Conservation (phyloP, 2,113 vertebrate genomes). For the Chaetodon auriga region DNA sequence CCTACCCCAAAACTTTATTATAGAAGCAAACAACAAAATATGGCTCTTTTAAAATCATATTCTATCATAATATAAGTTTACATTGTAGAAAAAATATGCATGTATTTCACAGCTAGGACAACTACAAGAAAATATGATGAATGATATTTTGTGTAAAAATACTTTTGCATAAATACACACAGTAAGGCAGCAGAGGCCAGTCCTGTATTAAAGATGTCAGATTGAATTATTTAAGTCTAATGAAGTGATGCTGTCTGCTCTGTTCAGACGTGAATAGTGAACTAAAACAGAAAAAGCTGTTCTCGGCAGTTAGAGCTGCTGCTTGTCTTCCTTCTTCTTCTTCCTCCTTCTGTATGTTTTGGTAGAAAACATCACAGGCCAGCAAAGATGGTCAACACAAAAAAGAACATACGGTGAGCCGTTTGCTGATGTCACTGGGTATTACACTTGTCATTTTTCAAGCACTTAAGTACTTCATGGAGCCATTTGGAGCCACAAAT, state of each 20-base stretch:
- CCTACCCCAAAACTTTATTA: too few species aligned
- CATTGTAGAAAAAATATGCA: not conserved
- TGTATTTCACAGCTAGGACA: not conserved
- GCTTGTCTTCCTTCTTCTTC: not conserved
- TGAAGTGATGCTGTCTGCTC: not conserved
- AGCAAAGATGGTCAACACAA: slow-evolving; percentile 1
- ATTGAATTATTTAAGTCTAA: not conserved
- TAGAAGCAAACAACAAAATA: too few species aligned
- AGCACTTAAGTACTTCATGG: not conserved
- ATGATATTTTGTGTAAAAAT: not conserved
- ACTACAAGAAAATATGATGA: not conserved
- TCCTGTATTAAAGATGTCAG: not conserved
- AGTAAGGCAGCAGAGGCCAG: too few species aligned
- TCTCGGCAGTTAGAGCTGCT: not conserved
- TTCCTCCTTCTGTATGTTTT: too few species aligned
- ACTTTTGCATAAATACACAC: not conserved
- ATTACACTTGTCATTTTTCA: slow-evolving; percentile 55
- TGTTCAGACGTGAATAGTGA: not conserved
- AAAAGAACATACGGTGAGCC: slow-evolving; percentile 18
- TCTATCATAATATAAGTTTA: not conserved
- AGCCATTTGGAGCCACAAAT: slow-evolving; percentile 23
- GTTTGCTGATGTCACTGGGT: slow-evolving; percentile 53
- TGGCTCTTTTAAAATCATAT: too few species aligned
- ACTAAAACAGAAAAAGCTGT: not conserved
- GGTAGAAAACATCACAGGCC: slow-evolving; percentile 5